These are phyloP conservation scores for Rhinoptilus africanus DNA, from an alignment of 2,113 vertebrate genomes.

Conservation along the genomic window DNA sequence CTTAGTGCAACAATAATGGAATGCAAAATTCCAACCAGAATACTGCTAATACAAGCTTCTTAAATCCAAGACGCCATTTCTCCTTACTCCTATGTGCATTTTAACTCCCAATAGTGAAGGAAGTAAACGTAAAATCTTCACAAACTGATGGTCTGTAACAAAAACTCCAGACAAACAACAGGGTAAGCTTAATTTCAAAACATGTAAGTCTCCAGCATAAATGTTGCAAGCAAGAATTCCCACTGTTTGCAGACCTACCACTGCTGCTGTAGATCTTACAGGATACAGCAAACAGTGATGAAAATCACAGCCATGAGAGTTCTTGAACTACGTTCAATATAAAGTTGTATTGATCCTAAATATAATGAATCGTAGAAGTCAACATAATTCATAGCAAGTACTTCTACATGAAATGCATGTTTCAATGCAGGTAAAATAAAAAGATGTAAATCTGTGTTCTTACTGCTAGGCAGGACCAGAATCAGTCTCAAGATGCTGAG, in stretches of 20 bases:
- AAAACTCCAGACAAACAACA: background rate
- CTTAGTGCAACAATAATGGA: background rate
- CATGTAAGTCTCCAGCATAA: background rate
- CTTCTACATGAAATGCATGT: background rate
- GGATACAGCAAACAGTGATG: background rate
- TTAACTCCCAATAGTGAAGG: background rate
- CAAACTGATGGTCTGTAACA: background rate
- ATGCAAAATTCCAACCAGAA: background rate
- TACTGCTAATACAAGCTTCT: background rate
- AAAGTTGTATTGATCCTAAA: background rate
- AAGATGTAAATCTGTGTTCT: background rate
- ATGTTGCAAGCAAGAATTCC: background rate
- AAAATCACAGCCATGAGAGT: background rate
- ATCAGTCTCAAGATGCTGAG: background rate
- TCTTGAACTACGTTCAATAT: background rate
- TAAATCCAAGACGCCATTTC: background rate
- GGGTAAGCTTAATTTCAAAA: background rate
- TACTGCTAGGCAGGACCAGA: background rate
- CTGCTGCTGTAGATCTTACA: background rate
- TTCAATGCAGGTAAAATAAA: background rate
- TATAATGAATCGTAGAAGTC: fast-evolving
- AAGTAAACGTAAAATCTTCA: background rate
- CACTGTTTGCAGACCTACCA: background rate
- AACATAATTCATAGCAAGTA: background rate
- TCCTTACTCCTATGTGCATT: background rate